Evolutionary conservation across 2,888 invertebrate genomes (phyloP).

Genomic region (Parapristionchus giblindavisi): DNA sequence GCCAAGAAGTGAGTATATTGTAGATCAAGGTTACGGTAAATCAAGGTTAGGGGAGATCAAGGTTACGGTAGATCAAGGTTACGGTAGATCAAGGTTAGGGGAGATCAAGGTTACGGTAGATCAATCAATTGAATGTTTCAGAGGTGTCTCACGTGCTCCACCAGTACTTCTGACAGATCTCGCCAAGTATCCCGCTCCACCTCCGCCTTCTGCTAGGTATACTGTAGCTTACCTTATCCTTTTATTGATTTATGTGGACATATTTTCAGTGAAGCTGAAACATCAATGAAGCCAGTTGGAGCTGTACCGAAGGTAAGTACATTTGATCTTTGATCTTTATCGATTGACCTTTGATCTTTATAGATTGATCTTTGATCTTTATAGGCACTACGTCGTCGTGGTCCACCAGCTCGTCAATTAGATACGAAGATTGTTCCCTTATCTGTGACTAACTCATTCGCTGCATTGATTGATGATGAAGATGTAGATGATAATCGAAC

Average conservation of each 20-base stretch:
- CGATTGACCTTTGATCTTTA: not conserved
- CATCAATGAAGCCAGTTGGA: constrained; percentile 26
- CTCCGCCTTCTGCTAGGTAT: constrained; percentile 22
- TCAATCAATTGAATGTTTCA: constrained; percentile 12
- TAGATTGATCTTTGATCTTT: too few species aligned
- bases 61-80: constrained; percentile 8
- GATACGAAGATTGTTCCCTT: not conserved
- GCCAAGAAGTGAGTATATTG: constrained; percentile 69
- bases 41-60: not conserved
- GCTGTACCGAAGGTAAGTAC: constrained; percentile 28
- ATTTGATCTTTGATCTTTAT: not conserved
- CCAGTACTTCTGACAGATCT: constrained; percentile 49
- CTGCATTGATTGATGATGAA: constrained; percentile 15
- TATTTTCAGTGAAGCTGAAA: constrained; percentile 4
- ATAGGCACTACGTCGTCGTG: constrained; percentile 37
- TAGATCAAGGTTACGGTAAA: not conserved
- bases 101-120: not conserved
- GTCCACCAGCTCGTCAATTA: constrained; percentile 31
- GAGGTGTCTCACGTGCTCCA: constrained; percentile 49
- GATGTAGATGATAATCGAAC: not conserved
- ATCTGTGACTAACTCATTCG: constrained; percentile 26
- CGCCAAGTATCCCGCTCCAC: constrained; percentile 44
- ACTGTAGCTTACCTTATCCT: not conserved
- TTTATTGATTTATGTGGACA: not conserved
- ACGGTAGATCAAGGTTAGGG: constrained; percentile 7